Percentiles rank a stretch among this genome's conserved stretches.
Conservation (phyloP, 2,113 vertebrate species). For the Entosphenus tridentatus region DNA sequence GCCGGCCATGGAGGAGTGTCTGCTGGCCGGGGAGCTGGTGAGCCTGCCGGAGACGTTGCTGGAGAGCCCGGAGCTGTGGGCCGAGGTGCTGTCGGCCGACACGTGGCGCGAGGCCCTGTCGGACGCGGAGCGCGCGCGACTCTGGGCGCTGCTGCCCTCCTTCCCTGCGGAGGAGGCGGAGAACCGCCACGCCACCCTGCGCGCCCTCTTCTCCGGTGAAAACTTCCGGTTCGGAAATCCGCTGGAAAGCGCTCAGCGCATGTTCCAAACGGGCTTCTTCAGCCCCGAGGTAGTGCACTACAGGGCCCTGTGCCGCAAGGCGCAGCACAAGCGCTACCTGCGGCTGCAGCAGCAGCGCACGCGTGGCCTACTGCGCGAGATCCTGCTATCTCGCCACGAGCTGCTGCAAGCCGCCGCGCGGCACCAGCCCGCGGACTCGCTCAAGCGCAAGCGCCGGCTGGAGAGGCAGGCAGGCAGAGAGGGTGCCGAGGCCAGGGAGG, state of each 20-base stretch:
- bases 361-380: slow-evolving; percentile 64
- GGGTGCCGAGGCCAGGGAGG: slow-evolving; percentile 39
- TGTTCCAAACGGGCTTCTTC: slow-evolving; percentile 79
- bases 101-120: slow-evolving; percentile 19
- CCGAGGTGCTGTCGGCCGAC: slow-evolving; percentile 22
- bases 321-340: slow-evolving; percentile 62
- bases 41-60: slow-evolving; percentile 71
- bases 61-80: slow-evolving; percentile 72
- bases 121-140: slow-evolving; percentile 52
- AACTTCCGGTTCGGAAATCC: slow-evolving; percentile 80
- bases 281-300: slow-evolving; percentile 93
- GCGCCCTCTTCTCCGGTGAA: slow-evolving; percentile 42
- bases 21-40: slow-evolving; percentile 51
- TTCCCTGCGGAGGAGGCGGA: slow-evolving; percentile 39
- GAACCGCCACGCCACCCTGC: slow-evolving; percentile 42
- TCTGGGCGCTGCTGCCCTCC: slow-evolving; percentile 57
- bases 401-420: not conserved
- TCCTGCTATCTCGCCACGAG: slow-evolving; percentile 25
- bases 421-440: not conserved
- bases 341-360: slow-evolving; percentile 74
- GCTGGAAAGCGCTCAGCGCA: slow-evolving; percentile 65
- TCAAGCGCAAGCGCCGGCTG: not conserved
- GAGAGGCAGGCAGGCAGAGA: not conserved
- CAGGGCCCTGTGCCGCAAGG: slow-evolving; percentile 63
- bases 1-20: slow-evolving; percentile 54